Base-by-base conservation (phyloP, 2,888 invertebrate genomes). In the Amphipyra berbera region DNA sequence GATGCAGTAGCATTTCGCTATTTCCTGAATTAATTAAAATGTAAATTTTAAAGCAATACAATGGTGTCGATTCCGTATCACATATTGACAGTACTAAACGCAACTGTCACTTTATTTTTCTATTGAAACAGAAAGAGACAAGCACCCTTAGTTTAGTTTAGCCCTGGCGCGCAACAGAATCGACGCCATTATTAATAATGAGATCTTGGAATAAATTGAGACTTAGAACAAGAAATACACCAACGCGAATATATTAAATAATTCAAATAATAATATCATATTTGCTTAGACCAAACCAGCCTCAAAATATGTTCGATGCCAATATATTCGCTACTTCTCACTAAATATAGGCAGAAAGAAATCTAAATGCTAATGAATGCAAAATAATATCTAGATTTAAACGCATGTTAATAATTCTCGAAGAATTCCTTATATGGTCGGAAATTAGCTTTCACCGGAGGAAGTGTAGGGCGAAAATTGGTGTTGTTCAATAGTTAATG, bases 361-460 rank as follows among this genome's bases (percentile, higher is more conserved):
- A 68, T 41, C 15, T 12, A 33, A 47, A 48, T 53, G 15, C 30
- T 41, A 57, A 63, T 53, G 2, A 15, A 41, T 9, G 41, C 9
- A 46, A 42, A 12, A 40, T 21, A 42, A 62, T n/a, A n/a, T 53
- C 54, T 68, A 61, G 48, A 49, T 45, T 40, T 35, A 49, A 62
- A 47, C 47, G 42, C 21, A 45, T 71, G 67, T 42, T 67, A 75
- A 63, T 64, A 12, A 30, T 35, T 53, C 44, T 27, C 38, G 67
- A 72, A 71, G 59, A 66, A 73, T 76, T 78, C 84, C 84, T 78
- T 85, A 81, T 85, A 84, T 60, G 80, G 82, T 67, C 61, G 69
- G 78, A 85, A 83, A 89, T 87, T 85, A 84, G 89, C 93, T 93
- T 93, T 93, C 92, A 82, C 91, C 82, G 45, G 61, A 78, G 82